Conservation (phyloP, 2,797 vertebrate species). For the Pseudochirops cupreus region DNA sequence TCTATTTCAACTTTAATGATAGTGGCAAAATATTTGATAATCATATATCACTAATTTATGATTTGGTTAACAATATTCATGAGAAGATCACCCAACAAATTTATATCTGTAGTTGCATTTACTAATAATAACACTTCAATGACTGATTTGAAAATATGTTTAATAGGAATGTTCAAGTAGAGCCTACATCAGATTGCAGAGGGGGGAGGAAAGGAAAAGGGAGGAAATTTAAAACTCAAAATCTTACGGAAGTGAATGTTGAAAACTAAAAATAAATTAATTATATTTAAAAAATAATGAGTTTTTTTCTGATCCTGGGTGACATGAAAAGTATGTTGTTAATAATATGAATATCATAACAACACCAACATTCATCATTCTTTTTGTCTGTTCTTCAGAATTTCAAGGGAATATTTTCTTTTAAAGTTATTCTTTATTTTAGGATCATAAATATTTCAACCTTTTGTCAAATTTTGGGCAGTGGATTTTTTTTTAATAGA, state of each 20-base stretch:
- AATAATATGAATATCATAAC: neutral
- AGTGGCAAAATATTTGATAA: neutral
- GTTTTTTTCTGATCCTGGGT: neutral
- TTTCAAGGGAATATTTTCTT: constrained; percentile 6
- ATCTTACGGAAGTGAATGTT: too few relatives aligned
- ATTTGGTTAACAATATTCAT: neutral
- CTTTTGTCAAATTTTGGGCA: neutral
- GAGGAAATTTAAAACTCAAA: too few relatives aligned
- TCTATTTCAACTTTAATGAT: neutral
- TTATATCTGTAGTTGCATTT: neutral
- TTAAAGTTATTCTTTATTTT: neutral
- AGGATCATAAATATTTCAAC: neutral
- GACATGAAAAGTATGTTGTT: neutral
- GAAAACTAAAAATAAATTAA: too few relatives aligned
- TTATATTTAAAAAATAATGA: neutral
- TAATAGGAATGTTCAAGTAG: too few relatives aligned
- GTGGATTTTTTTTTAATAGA: neutral
- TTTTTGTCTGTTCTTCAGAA: neutral
- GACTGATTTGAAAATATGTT: too few relatives aligned
- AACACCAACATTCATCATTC: neutral
- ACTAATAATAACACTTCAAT: neutral
- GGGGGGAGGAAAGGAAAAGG: too few relatives aligned
- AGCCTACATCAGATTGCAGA: too few relatives aligned
- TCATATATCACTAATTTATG: neutral
- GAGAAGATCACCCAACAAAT: neutral